These are phyloP conservation scores for Euura saliciscinereae DNA, from an alignment of 1,140 invertebrate genomes.

Conservation along the genomic window DNA sequence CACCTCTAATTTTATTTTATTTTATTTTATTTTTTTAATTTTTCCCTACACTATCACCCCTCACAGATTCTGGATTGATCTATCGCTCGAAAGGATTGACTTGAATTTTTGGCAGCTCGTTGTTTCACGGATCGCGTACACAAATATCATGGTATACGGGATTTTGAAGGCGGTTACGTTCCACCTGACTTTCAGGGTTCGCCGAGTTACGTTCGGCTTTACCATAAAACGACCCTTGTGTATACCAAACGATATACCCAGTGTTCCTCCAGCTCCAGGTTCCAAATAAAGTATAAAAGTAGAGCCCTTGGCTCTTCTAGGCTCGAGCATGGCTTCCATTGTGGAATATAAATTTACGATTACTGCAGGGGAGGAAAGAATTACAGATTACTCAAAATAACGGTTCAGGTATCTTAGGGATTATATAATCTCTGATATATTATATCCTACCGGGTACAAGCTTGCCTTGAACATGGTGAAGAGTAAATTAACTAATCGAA, in stretches of 20 bases:
- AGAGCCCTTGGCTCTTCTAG: slow-evolving; percentile 1
- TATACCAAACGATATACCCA: background rate
- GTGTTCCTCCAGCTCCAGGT: background rate
- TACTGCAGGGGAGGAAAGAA: background rate
- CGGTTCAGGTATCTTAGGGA: background rate
- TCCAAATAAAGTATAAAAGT: background rate
- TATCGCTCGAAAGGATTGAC: background rate
- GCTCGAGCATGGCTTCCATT: background rate
- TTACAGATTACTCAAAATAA: background rate
- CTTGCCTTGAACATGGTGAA: no score
- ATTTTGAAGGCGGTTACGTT: background rate
- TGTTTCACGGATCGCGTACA: background rate
- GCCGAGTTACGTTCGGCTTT: background rate
- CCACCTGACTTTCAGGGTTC: background rate
- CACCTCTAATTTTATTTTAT: no score
- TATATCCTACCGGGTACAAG: no score
- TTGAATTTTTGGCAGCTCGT: background rate
- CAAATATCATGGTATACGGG: background rate
- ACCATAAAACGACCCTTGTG: slow-evolving; percentile 6
- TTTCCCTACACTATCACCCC: no score
- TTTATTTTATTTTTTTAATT: no score
- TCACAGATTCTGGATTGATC: no score
- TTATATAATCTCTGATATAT: no score
- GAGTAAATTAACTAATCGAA: no score
- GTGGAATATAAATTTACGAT: slow-evolving; percentile 4